Conservation (phyloP, 2,797 vertebrate species). For the Takifugu rubripes region DNA sequence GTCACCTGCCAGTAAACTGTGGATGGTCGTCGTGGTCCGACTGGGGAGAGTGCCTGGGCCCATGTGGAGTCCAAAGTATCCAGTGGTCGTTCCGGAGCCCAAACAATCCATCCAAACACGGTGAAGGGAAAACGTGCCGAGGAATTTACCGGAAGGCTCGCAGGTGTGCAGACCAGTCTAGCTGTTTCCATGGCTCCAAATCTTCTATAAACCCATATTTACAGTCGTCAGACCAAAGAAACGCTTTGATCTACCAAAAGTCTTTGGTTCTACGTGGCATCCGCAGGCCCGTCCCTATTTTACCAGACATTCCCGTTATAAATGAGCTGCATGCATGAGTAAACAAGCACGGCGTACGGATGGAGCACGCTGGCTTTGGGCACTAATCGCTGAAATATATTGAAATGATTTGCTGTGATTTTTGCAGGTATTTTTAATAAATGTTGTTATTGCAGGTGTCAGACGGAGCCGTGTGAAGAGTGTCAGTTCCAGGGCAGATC, state of each 20-base stretch:
- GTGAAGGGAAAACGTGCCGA: constrained; percentile 75
- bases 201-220: too few species aligned
- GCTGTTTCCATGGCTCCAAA: too few species aligned
- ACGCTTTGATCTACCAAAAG: too few species aligned
- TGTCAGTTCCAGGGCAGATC: constrained; percentile 75
- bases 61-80: constrained; percentile 85
- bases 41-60: constrained; percentile 88
- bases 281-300: too few species aligned
- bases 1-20: constrained; percentile 78
- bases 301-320: neutral
- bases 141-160: constrained; percentile 90
- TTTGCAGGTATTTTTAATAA: neutral
- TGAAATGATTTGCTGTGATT: neutral
- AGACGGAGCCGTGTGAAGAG: constrained; percentile 77
- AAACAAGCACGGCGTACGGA: too few species aligned
- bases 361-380: too few species aligned
- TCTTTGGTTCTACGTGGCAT: too few species aligned
- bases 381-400: neutral
- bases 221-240: too few species aligned
- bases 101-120: constrained; percentile 79
- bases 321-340: neutral
- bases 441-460: constrained; percentile 73
- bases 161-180: constrained; percentile 65
- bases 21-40: constrained; percentile 90
- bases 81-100: constrained; percentile 95